Evolutionary conservation across 1,140 invertebrate genomes (phyloP).

Genomic region (Drosophila nikananu): DNA sequence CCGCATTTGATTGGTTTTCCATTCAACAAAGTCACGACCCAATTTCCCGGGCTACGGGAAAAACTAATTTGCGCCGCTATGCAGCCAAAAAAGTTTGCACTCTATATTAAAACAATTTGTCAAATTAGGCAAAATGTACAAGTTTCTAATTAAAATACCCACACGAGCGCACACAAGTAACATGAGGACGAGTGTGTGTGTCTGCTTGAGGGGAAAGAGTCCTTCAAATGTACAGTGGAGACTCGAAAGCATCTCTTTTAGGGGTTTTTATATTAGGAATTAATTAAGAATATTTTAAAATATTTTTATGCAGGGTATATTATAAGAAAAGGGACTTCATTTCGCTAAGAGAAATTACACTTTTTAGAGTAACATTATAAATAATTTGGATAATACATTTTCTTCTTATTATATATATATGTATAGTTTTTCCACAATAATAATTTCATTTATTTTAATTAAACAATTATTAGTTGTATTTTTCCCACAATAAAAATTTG

Average conservation of each 20-base stretch:
- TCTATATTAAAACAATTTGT: constrained; percentile 79
- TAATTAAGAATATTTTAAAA: neutral
- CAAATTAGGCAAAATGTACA: constrained; percentile 81
- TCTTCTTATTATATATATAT: too few relatives aligned
- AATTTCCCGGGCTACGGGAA: constrained; percentile 24
- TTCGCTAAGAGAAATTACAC: too few relatives aligned
- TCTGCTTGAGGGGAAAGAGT: constrained; percentile 7
- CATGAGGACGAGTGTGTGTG: neutral
- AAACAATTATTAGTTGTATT: too few relatives aligned
- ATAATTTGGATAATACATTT: too few relatives aligned
- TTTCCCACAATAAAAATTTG: too few relatives aligned
- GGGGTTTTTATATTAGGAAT: neutral
- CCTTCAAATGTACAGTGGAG: constrained; percentile 5
- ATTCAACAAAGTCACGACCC: constrained; percentile 20
- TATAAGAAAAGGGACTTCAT: too few relatives aligned
- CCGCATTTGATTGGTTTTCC: constrained; percentile 61
- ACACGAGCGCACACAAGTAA: constrained; percentile 29
- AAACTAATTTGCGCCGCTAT: constrained; percentile 74
- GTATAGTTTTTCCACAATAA: too few relatives aligned
- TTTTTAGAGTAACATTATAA: too few relatives aligned
- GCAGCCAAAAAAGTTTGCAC: constrained; percentile 66
- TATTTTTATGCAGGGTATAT: too few relatives aligned
- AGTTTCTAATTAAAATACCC: constrained; percentile 79
- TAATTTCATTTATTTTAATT: too few relatives aligned
- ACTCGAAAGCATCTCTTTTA: neutral